These are phyloP conservation scores for Anguilla pacifica DNA, from an alignment of 2,797 vertebrate genomes.

Conservation along the genomic window DNA sequence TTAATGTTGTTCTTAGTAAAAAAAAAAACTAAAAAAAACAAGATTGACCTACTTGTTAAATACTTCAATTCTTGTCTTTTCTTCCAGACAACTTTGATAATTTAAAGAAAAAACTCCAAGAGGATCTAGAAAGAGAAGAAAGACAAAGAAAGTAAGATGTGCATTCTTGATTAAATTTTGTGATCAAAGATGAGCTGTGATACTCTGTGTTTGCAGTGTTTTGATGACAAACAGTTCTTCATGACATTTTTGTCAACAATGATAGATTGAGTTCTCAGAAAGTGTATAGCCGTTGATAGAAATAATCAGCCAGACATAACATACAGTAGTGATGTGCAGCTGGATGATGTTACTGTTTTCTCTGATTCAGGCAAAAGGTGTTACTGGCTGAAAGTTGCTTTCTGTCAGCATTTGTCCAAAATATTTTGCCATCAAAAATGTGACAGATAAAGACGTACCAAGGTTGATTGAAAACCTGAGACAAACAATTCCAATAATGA, in stretches of 20 bases:
- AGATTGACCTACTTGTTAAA: neutral
- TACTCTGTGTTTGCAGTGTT: neutral
- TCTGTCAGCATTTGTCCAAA: too few relatives aligned
- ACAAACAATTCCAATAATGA: neutral
- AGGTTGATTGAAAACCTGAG: neutral
- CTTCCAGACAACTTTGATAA: slow-evolving; percentile 83
- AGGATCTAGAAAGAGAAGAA: slow-evolving; percentile 83
- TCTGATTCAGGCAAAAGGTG: too few relatives aligned
- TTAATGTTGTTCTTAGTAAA: neutral
- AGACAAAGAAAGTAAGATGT: slow-evolving; percentile 82
- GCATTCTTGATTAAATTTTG: neutral
- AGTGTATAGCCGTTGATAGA: too few relatives aligned
- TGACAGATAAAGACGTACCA: too few relatives aligned
- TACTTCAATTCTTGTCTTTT: neutral
- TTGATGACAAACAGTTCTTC: neutral
- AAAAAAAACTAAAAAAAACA: neutral
- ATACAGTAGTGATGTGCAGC: neutral
- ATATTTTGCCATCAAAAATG: too few relatives aligned
- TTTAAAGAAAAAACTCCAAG: slow-evolving; percentile 79
- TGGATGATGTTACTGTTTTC: neutral
- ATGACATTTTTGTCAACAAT: too few relatives aligned
- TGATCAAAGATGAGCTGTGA: neutral
- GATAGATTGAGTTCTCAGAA: too few relatives aligned
- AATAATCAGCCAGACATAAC: too few relatives aligned
- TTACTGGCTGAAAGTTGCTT: neutral